Evolutionary conservation across 1,140 invertebrate species (phyloP), one percentile per base, ranked within the genome.

Genomic region (Holcopasites calliopsidis): DNA sequence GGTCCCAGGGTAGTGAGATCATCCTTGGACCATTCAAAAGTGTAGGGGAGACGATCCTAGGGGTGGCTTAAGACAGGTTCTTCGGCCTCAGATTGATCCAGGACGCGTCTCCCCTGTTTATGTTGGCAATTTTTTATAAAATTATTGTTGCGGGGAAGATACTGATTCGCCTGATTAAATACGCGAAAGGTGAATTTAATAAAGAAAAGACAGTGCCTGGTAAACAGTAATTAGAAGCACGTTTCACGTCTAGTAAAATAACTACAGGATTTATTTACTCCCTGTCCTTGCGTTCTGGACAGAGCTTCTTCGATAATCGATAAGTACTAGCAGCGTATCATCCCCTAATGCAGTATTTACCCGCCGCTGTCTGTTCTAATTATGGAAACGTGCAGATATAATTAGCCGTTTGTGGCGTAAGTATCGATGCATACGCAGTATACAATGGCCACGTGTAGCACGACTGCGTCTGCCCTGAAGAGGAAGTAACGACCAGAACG

Each of bases 381-480:
- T 80, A 82, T 44, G 54, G 65, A 82, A 57, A 82, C 66, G 60
- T 65, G 70, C 66, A 44, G 65, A 49, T 80, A 76, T 80, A 82
- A 82, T 82, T 82, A 71, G 18, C 64, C 40, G n/a, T 31, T 64
- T 21, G 33, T 21, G 28, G 16, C 35, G 23, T 57, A 57, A 68
- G 52, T 74, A 54, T 55, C 72, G 62, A 57, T 66, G 21, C 23
- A 38, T 23, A 58, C 50, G 31, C 44, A 0, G 13, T 16, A 47
- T n/a, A 10, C 16, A 47, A 47, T 47, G 13, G 44, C 11, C 4
- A 47, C n/a, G 3, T 47, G 44, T 47, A 47, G 13, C 10, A 13
- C 44, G 44, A n/a, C n/a, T 47, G 2, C 1, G 44, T 13, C 11
- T n/a, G 10, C n/a, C 7, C 3, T 8, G 31, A n/a, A n/a, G 13